phyloP scores from a whole-genome alignment of 2,888 invertebrate genomes.

The Lymantria monacha region DNA sequence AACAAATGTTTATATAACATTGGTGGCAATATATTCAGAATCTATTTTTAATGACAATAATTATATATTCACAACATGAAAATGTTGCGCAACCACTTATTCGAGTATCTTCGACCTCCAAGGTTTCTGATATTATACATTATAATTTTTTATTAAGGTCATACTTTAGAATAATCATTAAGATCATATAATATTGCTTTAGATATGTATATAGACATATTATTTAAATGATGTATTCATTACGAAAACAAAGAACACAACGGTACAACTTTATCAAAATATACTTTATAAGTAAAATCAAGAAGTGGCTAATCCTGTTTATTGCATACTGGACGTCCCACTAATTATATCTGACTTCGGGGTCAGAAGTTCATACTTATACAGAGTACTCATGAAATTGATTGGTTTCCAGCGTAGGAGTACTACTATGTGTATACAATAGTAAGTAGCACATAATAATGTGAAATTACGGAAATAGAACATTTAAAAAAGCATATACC shows the following conservation, averaged over 20 bases:
- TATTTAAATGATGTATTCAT: too few species aligned
- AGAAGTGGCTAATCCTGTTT: slow-evolving; percentile 22
- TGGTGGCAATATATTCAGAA: slow-evolving; percentile 38
- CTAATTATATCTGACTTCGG: slow-evolving; percentile 37
- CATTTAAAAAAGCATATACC: too few species aligned
- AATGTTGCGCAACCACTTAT: slow-evolving; percentile 50
- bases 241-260: too few species aligned
- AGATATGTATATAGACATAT: neutral
- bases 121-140: neutral
- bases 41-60: slow-evolving; percentile 58
- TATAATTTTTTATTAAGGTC: neutral
- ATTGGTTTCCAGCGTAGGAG: slow-evolving; percentile 16
- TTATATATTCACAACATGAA: slow-evolving; percentile 45
- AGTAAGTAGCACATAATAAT: too few species aligned
- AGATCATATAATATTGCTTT: neutral
- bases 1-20: slow-evolving; percentile 55
- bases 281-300: slow-evolving; percentile 3
- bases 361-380: slow-evolving; percentile 43
- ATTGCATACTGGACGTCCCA: slow-evolving; percentile 23
- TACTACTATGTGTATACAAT: neutral
- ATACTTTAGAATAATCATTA: neutral
- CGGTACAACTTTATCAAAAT: neutral
- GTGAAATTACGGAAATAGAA: too few species aligned
- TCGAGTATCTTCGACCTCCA: slow-evolving; percentile 32
- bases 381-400: slow-evolving; percentile 36